Percentiles rank a stretch among this genome's conserved stretches.
Conservation (phyloP, 2,113 vertebrate genomes). For the Podarcis cretensis region DNA sequence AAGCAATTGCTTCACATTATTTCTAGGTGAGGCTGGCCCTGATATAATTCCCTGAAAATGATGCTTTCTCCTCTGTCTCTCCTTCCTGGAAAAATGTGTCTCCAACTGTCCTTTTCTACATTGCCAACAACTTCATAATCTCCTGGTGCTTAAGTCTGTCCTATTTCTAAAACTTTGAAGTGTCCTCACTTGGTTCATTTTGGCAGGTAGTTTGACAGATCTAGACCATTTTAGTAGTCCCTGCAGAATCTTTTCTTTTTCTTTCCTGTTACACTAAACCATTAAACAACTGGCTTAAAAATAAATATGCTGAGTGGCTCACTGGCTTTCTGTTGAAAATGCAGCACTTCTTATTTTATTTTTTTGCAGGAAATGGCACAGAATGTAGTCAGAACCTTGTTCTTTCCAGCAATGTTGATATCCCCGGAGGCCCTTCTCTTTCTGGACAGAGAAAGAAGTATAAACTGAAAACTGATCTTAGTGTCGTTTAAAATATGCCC, state of each 20-base stretch:
- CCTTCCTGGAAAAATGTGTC: not conserved
- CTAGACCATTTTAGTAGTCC: not conserved
- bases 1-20: not conserved
- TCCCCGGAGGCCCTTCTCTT: slow-evolving; percentile 39
- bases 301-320: not conserved
- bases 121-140: not conserved
- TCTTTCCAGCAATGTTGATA: slow-evolving; percentile 1
- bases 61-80: not conserved
- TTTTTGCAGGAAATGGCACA: slow-evolving; percentile 41
- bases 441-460: slow-evolving; percentile 37
- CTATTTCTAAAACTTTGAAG: not conserved
- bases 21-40: not conserved
- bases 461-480: slow-evolving; percentile 55
- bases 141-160: not conserved
- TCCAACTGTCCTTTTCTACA: not conserved
- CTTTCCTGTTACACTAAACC: slow-evolving; percentile 16
- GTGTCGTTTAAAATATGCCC: slow-evolving; percentile 58
- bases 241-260: not conserved
- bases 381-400: slow-evolving; percentile 23
- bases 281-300: not conserved
- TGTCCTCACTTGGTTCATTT: not conserved
- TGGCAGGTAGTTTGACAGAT: not conserved
- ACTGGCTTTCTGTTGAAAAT: slow-evolving; percentile 25
- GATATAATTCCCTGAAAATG: not conserved
- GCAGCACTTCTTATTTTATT: slow-evolving; percentile 1